Conservation (phyloP, 2,797 vertebrate species). For the Diglossa cyanea region DNA sequence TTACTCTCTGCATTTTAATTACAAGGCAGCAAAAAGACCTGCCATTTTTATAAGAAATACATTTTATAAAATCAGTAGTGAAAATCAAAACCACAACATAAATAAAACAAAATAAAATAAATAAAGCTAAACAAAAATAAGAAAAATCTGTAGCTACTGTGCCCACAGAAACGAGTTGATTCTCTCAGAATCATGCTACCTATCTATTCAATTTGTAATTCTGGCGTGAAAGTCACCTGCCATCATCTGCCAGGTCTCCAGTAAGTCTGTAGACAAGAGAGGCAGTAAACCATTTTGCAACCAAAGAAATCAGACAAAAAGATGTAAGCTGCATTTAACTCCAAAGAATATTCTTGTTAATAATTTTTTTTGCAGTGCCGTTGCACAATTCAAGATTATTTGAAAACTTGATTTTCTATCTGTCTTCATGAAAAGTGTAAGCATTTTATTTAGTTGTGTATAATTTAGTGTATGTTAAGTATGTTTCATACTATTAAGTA, state of each 20-base stretch:
- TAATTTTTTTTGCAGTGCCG: not conserved
- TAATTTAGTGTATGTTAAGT: not conserved
- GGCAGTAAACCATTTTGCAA: not conserved
- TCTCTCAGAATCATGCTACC: not conserved
- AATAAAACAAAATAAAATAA: not conserved
- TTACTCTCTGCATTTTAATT: not conserved
- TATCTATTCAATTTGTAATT: not conserved
- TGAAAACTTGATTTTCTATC: not conserved
- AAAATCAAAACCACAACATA: not conserved
- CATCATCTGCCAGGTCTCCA: not conserved
- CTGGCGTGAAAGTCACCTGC: not conserved
- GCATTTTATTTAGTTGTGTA: not conserved
- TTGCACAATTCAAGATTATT: not conserved
- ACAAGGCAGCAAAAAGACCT: not conserved
- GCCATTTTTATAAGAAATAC: not conserved
- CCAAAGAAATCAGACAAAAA: not conserved
- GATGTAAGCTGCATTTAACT: not conserved
- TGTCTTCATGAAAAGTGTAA: not conserved
- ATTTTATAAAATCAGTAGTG: rapidly evolving
- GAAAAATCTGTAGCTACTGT: not conserved
- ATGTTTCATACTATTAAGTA: not conserved
- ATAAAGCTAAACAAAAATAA: not conserved
- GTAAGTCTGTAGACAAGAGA: not conserved
- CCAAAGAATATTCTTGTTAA: not conserved
- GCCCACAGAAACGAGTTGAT: not conserved